Percentiles rank a stretch among this genome's conserved stretches.
Conservation (phyloP, 2,113 vertebrate genomes). For the Scytalopus superciliaris region DNA sequence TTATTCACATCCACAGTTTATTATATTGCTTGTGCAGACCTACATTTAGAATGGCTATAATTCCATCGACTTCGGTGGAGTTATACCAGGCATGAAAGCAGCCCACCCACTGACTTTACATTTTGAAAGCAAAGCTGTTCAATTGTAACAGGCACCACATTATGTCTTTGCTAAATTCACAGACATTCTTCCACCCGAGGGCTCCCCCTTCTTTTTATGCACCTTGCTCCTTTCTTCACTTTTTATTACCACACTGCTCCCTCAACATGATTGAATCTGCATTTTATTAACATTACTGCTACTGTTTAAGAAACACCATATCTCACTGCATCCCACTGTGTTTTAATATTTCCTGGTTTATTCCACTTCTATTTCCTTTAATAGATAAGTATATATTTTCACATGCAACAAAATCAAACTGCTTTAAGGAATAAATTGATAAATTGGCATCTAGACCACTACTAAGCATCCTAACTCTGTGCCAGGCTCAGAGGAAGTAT, state of each 20-base stretch:
- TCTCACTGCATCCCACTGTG: slow-evolving; percentile 27
- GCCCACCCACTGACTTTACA: slow-evolving; percentile 9
- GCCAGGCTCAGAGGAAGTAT: slow-evolving; percentile 43
- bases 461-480: slow-evolving; percentile 9
- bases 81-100: slow-evolving; percentile 17
- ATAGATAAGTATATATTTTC: slow-evolving; percentile 56
- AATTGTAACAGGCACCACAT: slow-evolving; percentile 5
- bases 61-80: neutral
- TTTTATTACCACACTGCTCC: slow-evolving; percentile 22
- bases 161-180: slow-evolving; percentile 32
- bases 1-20: neutral
- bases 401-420: slow-evolving; percentile 9
- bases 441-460: slow-evolving; percentile 40
- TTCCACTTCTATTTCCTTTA: slow-evolving; percentile 16
- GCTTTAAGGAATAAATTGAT: slow-evolving; percentile 57
- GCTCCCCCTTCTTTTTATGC: neutral
- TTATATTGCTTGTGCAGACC: neutral
- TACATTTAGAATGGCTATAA: neutral
- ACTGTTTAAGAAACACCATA: neutral
- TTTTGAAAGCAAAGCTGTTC: slow-evolving; percentile 49
- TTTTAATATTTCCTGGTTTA: slow-evolving; percentile 51
- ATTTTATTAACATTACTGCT: slow-evolving; percentile 45
- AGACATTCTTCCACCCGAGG: neutral
- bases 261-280: slow-evolving; percentile 15
- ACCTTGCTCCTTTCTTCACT: slow-evolving; percentile 32